These are phyloP conservation scores for Acipenser ruthenus DNA, from an alignment of 2,797 vertebrate genomes.

Conservation along the genomic window DNA sequence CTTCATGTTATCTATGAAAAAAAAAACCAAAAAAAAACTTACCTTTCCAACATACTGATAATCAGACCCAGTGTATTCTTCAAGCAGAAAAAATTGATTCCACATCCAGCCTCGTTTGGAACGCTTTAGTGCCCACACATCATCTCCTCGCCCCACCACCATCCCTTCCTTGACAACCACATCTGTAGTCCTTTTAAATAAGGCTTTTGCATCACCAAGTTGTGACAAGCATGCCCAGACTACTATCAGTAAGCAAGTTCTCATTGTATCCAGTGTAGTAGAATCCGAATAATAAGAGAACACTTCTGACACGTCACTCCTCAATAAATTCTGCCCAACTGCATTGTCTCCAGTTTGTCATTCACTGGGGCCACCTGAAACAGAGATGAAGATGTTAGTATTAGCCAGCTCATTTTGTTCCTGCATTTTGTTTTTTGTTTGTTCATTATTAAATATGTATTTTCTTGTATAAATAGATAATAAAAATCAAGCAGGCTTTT, in stretches of 20 bases:
- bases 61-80: constrained; percentile 85
- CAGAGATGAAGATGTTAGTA: neutral
- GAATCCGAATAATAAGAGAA: constrained; percentile 3
- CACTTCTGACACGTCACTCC: constrained; percentile 29
- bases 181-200: constrained; percentile 73
- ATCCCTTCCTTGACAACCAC: constrained; percentile 43
- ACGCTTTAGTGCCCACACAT: constrained; percentile 63
- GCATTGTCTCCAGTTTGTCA: constrained; percentile 39
- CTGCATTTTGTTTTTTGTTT: no score
- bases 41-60: constrained; percentile 94
- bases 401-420: no score
- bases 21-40: constrained; percentile 7
- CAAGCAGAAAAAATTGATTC: constrained; percentile 95
- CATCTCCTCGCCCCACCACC: constrained; percentile 56
- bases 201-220: constrained; percentile 28
- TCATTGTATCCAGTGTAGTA: constrained; percentile 44
- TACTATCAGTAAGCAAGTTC: constrained; percentile 36
- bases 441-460: no score
- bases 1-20: no score
- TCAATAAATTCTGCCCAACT: constrained; percentile 39
- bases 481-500: no score
- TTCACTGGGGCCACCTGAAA: constrained; percentile 32
- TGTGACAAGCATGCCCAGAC: constrained; percentile 42
- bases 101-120: constrained; percentile 96
- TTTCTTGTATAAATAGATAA: no score